These are phyloP conservation scores for Denticeps clupeoides DNA, from an alignment of 2,797 vertebrate species.

Conservation along the genomic window DNA sequence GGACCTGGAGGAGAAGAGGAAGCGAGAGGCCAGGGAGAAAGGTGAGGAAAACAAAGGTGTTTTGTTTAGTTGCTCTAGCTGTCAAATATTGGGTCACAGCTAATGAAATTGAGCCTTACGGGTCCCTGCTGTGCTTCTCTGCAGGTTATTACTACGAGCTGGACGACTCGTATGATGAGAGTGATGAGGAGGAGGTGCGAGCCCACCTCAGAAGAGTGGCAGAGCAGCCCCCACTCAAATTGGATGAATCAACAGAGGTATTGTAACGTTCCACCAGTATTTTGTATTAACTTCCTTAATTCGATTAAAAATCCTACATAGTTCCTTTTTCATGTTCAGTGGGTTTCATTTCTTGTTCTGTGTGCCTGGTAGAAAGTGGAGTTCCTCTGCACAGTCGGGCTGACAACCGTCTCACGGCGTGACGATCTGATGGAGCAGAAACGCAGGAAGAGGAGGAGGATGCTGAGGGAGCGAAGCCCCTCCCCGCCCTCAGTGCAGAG, in stretches of 20 bases:
- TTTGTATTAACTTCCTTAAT: no score
- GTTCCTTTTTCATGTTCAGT: not conserved
- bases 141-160: slow-evolving; percentile 95
- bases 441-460: slow-evolving; percentile 79
- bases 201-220: slow-evolving; percentile 88
- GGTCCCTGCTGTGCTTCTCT: slow-evolving; percentile 10
- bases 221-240: slow-evolving; percentile 87
- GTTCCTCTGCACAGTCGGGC: slow-evolving; percentile 78
- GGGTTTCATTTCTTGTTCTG: no score
- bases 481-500: slow-evolving; percentile 69
- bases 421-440: slow-evolving; percentile 84
- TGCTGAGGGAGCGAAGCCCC: slow-evolving; percentile 87
- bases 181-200: slow-evolving; percentile 90
- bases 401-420: slow-evolving; percentile 80
- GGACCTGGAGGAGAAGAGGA: slow-evolving; percentile 84
- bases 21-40: slow-evolving; percentile 85
- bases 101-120: slow-evolving; percentile 18
- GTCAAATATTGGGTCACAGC: no score
- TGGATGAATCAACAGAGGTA: slow-evolving; percentile 90
- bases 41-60: slow-evolving; percentile 47
- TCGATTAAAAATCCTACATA: not conserved
- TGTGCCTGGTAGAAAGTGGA: slow-evolving; percentile 72
- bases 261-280: not conserved
- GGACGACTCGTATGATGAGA: slow-evolving; percentile 95
- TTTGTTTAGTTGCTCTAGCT: slow-evolving; percentile 7